phyloP scores from a whole-genome alignment of 2,888 invertebrate genomes.

The Amitus sp. region DNA sequence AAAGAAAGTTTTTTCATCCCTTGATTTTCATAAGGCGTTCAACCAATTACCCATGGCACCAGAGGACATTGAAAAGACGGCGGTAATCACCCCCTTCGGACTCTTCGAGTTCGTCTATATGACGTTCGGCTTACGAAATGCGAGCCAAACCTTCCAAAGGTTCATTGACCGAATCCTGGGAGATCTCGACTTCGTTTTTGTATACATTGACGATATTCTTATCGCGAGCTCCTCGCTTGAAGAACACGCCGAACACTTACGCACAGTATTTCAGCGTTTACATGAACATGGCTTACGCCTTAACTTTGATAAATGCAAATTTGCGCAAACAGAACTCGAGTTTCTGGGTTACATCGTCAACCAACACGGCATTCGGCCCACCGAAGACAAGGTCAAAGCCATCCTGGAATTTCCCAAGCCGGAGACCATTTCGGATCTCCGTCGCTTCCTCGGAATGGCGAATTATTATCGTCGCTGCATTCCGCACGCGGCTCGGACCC shows the following conservation, averaged over 20 bases:
- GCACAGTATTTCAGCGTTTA: slow-evolving; percentile 2
- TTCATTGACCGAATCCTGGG: slow-evolving; percentile 4
- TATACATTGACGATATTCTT: slow-evolving; percentile 23
- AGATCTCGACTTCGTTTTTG: slow-evolving; percentile 18
- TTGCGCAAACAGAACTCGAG: slow-evolving; percentile 15
- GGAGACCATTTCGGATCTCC: slow-evolving; percentile 4
- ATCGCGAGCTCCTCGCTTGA: slow-evolving; percentile 10
- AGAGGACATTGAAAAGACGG: slow-evolving; percentile 27
- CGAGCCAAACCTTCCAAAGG: slow-evolving; percentile 17
- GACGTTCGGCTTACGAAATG: slow-evolving; percentile 26
- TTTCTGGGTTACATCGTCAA: slow-evolving; percentile 21
- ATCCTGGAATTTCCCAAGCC: slow-evolving; percentile 12
- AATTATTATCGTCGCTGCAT: slow-evolving; percentile 20
- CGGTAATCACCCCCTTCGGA: slow-evolving; percentile 32
- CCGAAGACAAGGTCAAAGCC: neutral
- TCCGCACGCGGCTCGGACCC: slow-evolving; percentile 9
- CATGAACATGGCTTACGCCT: slow-evolving; percentile 9
- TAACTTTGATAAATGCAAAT: slow-evolving; percentile 20
- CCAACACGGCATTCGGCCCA: slow-evolving; percentile 6
- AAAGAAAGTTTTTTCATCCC: slow-evolving; percentile 31
- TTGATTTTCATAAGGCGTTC: slow-evolving; percentile 17
- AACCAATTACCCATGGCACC: slow-evolving; percentile 21
- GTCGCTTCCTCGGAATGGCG: slow-evolving; percentile 15
- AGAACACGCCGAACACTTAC: slow-evolving; percentile 23
- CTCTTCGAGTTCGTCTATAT: slow-evolving; percentile 27